Conservation (phyloP, 2,888 invertebrate species). For the Lapara coniferarum region DNA sequence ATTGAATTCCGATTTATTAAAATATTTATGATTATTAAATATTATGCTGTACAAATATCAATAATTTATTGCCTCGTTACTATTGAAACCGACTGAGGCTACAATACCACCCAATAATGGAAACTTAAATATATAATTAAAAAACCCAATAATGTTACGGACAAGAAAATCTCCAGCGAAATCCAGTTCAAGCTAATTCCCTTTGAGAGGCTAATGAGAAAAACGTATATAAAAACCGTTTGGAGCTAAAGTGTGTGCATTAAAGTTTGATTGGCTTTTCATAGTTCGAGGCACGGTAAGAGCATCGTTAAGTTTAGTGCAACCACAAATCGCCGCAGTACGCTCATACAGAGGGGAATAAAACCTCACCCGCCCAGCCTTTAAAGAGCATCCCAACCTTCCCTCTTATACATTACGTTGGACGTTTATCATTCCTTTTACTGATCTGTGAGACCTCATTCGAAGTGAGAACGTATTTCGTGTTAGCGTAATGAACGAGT, state of each 20-base stretch:
- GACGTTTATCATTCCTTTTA: conserved; percentile 56
- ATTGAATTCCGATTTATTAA: too few relatives aligned
- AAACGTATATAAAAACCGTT: conserved; percentile 45
- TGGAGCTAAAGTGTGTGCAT: conserved; percentile 56
- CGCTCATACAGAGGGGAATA: conserved; percentile 53
- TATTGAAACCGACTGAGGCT: too few relatives aligned
- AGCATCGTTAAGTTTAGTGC: conserved; percentile 68
- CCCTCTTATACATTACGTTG: conserved; percentile 51
- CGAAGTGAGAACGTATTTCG: conserved; percentile 41
- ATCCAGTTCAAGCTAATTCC: conserved; percentile 3
- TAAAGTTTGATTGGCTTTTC: conserved; percentile 77
- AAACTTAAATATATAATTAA: background rate
- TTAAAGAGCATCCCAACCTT: conserved; percentile 38
- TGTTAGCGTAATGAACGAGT: conserved; percentile 44
- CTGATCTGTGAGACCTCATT: conserved; percentile 36
- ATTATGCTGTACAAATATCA: too few relatives aligned
- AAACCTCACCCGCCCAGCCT: conserved; percentile 45
- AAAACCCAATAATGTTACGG: background rate
- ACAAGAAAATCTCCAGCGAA: background rate
- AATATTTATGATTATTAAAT: too few relatives aligned
- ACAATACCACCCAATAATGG: background rate
- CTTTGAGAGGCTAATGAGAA: conserved; percentile 20
- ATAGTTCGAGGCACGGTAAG: conserved; percentile 62
- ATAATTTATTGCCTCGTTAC: too few relatives aligned
- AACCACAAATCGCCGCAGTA: conserved; percentile 64